Base-by-base conservation (phyloP, 1,140 invertebrate species). In the Oppia nitens region DNA sequence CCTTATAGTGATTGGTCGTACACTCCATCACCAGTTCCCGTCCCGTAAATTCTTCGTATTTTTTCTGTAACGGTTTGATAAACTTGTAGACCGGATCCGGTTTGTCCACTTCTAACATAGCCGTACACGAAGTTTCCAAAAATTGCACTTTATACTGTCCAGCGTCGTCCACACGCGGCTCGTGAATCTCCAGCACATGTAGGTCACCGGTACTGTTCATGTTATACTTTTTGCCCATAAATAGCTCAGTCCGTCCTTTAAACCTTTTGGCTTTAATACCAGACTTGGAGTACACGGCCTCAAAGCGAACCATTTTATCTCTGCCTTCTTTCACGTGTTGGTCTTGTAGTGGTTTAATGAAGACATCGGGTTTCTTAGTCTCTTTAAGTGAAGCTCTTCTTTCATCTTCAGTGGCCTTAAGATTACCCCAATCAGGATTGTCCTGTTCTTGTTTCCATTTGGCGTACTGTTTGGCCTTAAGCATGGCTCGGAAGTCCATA, bases 81-180 rank as follows among this genome's bases (percentile, higher is more conserved):
- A 98, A 98, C 47, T 81, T 83, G 69, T 93, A 98, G 2, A 84
- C 82, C 14, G 91, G 91, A 74, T 94, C 91, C 54, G 94, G 85
- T 73, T 96, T 93, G 71, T 97, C 91, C 26, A 98, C 93, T 74
- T 88, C 93, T 0, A 98, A 78, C 73, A 92, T 90, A 51, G 81
- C 91, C 20, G 87, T 85, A 64, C 83, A 87, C 24, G 79, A 79
- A 20, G 90, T 79, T 49, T 93, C 92, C 63, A 84, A 83, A 66
- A 95, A 94, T 76, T 97, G 90, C 67, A 94, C 84, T 0, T 87
- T 91, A 67, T 96, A 97, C 77, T 93, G 95, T 61, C 93, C 96
- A 63, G 83, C 89, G 71, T 99, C 96, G 68, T 98, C 93, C 14
- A 92, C 83, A 73, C 87, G 91, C 0, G 95, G 91, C 66, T 81